Base-by-base conservation (phyloP, 2,888 invertebrate species). In the Caenorhabditis auriculariae region DNA sequence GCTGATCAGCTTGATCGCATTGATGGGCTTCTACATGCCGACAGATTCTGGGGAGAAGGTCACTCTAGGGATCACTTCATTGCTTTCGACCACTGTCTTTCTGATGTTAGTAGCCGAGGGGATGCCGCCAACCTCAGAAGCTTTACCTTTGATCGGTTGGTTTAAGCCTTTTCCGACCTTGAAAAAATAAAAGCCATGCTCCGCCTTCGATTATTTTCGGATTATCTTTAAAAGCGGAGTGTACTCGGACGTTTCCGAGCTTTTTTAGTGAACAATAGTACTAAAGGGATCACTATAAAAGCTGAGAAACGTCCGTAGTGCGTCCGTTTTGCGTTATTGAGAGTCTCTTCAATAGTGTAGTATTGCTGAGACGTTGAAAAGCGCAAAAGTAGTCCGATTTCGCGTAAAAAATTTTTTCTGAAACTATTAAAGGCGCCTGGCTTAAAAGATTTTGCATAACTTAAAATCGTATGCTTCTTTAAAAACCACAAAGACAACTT, bases 1-100 rank as follows among this genome's bases (percentile, higher is more conserved):
- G 52, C 87, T 91, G 44, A 91, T 91, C 82, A 90, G 90, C 81
- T 89, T 89, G 52, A 90, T 91, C 88, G 90, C 90, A 46, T 85
- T 91, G 46, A 85, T 91, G 73, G 90, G 90, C 55, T 91, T 91
- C 85, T 91, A 90, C 86, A 90, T 91, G 77, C 91, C 91, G 26
- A 89, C 90, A 41, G 91, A 90, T 81, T 90, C 90, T 3, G 91
- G 91, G 1, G 91, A 91, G 82, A 91, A 91, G 83, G 91, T 91
- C 60, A 91, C 90, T 1, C 85, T 91, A 24, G 77, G 90, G 24
- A 91, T 91, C 78, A 90, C 90, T 74, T 90, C 91, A 4, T 86
- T 91, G n/a, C 86, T 91, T 15, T 90, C 90, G 23, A 90, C 91
- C 88, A 91, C 91, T 0, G 91, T 91, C 32, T 91, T 91, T 83